Evolutionary conservation across 2,888 invertebrate genomes (phyloP).

Genomic region (Aromia moschata): DNA sequence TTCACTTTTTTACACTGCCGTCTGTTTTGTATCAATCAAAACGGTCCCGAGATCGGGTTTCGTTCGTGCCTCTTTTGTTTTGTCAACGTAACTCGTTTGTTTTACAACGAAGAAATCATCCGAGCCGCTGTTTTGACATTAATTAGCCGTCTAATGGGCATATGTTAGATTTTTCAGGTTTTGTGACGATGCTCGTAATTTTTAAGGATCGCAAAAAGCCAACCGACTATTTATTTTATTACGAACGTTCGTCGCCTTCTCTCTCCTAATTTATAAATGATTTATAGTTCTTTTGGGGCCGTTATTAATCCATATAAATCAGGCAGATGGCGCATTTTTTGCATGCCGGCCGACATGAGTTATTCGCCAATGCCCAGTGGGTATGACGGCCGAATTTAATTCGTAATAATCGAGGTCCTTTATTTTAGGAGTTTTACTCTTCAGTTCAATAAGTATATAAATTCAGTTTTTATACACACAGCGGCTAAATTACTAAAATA

Average conservation of each 20-base stretch:
- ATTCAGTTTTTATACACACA: too few relatives aligned
- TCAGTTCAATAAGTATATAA: too few relatives aligned
- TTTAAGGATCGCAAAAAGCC: slow-evolving; percentile 40
- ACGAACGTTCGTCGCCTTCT: slow-evolving; percentile 38
- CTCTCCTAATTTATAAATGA: slow-evolving; percentile 29
- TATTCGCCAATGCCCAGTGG: background rate
- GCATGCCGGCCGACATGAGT: background rate
- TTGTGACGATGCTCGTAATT: slow-evolving; percentile 44
- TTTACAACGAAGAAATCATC: slow-evolving; percentile 59
- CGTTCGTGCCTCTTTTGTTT: slow-evolving; percentile 53
- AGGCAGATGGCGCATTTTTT: background rate
- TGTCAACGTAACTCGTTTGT: slow-evolving; percentile 53
- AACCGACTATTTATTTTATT: slow-evolving; percentile 37
- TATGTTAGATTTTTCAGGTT: slow-evolving; percentile 57
- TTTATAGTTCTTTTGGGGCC: slow-evolving; percentile 16
- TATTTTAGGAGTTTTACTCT: too few relatives aligned
- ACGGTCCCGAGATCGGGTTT: slow-evolving; percentile 51
- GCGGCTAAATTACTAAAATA: too few relatives aligned
- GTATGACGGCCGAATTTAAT: background rate
- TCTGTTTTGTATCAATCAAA: slow-evolving; percentile 62
- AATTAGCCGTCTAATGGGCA: slow-evolving; percentile 60
- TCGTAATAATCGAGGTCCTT: background rate
- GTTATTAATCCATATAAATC: slow-evolving; percentile 4
- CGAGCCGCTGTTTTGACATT: slow-evolving; percentile 59
- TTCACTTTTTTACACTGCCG: slow-evolving; percentile 59